These are phyloP conservation scores for Muntiacus muntjak DNA, from an alignment of 2,113 vertebrate species.

Conservation along the genomic window DNA sequence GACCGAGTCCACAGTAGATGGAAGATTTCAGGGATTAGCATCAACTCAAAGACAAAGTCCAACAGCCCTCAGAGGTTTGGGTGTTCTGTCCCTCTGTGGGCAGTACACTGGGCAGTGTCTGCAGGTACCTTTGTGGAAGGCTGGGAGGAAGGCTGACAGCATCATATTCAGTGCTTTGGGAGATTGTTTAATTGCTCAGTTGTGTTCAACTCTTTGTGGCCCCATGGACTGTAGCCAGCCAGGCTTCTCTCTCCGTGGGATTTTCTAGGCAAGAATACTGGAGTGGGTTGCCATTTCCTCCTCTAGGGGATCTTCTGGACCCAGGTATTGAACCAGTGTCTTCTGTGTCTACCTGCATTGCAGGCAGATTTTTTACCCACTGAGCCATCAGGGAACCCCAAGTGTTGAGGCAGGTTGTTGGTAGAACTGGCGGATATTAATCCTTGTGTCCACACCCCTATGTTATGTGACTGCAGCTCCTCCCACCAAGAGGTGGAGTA, in stretches of 20 bases:
- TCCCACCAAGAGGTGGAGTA: background rate
- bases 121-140: background rate
- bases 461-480: background rate
- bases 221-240: background rate
- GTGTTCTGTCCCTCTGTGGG: background rate
- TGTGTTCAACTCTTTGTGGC: background rate
- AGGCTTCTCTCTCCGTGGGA: background rate
- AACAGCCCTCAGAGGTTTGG: background rate
- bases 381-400: background rate
- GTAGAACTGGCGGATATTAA: background rate
- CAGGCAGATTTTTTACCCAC: background rate
- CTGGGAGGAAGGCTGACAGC: background rate
- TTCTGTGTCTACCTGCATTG: background rate
- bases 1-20: background rate
- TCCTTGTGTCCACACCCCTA: background rate
- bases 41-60: background rate
- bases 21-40: background rate
- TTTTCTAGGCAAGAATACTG: background rate
- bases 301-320: background rate
- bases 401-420: background rate
- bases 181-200: background rate
- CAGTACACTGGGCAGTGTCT: background rate
- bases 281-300: background rate
- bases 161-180: rapidly evolving
- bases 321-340: background rate